These are phyloP conservation scores for Gisinianus flammeolus DNA, from an alignment of 2,888 invertebrate genomes.

Conservation along the genomic window DNA sequence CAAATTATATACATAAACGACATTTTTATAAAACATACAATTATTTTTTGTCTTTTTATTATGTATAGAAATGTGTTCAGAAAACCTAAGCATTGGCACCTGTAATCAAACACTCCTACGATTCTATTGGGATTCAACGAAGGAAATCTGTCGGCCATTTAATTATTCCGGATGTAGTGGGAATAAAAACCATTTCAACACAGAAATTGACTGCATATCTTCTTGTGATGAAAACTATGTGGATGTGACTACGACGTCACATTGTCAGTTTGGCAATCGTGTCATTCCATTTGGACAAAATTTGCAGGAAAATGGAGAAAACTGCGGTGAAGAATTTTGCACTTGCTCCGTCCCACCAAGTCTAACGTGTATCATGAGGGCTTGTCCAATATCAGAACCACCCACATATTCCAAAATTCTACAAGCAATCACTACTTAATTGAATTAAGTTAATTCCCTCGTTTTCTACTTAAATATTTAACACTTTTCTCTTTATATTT, in stretches of 20 bases:
- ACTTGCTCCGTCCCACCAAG: constrained; percentile 28
- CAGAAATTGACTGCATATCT: constrained; percentile 18
- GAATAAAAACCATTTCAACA: constrained; percentile 36
- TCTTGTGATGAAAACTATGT: constrained; percentile 19
- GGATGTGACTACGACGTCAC: background rate
- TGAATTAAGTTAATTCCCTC: too few relatives aligned
- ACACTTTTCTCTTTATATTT: too few relatives aligned
- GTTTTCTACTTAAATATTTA: too few relatives aligned
- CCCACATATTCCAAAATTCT: too few relatives aligned
- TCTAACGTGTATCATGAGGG: constrained; percentile 19
- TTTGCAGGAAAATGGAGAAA: background rate
- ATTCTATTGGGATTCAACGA: constrained; percentile 48
- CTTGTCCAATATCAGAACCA: too few relatives aligned
- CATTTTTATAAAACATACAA: background rate
- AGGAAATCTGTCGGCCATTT: constrained; percentile 50
- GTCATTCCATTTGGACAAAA: constrained; percentile 29
- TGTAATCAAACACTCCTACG: constrained; percentile 40
- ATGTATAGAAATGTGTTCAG: background rate
- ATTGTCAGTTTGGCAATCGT: constrained; percentile 16
- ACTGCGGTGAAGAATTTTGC: constrained; percentile 27
- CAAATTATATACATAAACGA: too few relatives aligned
- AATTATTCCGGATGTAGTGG: constrained; percentile 53
- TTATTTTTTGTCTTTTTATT: background rate
- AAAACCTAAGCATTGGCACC: constrained; percentile 4
- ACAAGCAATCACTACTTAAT: too few relatives aligned